phyloP scores from a whole-genome alignment of 2,113 vertebrate genomes.

The Butastur rufipennis region DNA sequence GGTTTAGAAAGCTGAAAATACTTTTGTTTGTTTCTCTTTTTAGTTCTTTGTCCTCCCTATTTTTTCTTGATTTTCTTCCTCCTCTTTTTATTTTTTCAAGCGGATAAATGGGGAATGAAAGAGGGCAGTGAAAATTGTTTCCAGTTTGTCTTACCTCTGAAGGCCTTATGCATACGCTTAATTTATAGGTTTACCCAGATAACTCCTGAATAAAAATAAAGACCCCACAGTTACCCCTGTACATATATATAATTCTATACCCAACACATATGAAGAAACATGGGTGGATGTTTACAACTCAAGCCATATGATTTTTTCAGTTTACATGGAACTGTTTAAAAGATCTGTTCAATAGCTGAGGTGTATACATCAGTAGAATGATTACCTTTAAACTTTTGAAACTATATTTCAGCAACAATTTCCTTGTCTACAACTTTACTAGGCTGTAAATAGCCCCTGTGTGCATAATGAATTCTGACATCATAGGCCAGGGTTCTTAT shows the following conservation, averaged over 20 bases:
- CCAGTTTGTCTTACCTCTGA: neutral
- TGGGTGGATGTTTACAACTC: neutral
- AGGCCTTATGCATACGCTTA: neutral
- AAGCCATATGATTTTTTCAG: neutral
- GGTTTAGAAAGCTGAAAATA: neutral
- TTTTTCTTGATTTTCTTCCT: neutral
- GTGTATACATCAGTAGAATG: slow-evolving; percentile 22
- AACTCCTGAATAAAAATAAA: neutral
- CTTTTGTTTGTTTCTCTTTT: rapidly evolving
- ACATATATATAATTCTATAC: neutral
- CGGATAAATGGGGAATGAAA: neutral
- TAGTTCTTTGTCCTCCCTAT: neutral
- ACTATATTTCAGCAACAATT: slow-evolving; percentile 70
- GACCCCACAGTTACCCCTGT: neutral
- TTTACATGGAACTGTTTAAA: neutral
- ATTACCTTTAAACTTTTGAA: slow-evolving; percentile 68
- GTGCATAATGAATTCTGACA: slow-evolving; percentile 75
- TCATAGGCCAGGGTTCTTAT: slow-evolving; percentile 68
- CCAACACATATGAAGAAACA: neutral
- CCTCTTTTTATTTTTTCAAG: too few species aligned
- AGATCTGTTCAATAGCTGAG: slow-evolving; percentile 33
- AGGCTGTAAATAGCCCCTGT: slow-evolving; percentile 68
- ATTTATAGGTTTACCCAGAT: neutral
- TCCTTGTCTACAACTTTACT: slow-evolving; percentile 76
- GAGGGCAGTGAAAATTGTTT: neutral